These are phyloP conservation scores for Blomia tropicalis DNA, from an alignment of 2,888 invertebrate species.

Conservation along the genomic window DNA sequence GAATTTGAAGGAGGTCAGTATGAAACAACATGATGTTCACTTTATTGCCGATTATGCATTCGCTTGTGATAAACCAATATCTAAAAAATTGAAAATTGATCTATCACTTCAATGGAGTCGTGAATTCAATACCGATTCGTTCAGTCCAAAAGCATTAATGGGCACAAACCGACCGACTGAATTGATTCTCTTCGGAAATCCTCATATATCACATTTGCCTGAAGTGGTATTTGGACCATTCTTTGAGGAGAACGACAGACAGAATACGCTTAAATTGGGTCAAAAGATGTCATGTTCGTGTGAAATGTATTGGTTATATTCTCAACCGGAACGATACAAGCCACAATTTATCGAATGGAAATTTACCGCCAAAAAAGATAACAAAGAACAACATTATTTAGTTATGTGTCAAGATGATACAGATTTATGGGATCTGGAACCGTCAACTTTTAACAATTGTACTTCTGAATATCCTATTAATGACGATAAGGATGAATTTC, in stretches of 20 bases:
- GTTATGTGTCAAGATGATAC: neutral
- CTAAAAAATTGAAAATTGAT: neutral
- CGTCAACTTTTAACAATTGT: neutral
- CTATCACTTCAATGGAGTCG: neutral
- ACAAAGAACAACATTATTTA: neutral
- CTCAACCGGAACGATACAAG: neutral
- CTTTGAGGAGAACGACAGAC: neutral
- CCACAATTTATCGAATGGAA: neutral
- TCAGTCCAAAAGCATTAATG: neutral
- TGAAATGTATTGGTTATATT: neutral
- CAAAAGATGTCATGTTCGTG: neutral
- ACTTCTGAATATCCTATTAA: neutral
- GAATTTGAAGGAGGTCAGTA: neutral
- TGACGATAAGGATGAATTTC: neutral
- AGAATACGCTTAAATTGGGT: neutral
- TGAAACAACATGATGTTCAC: constrained; percentile 4
- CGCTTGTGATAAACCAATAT: neutral
- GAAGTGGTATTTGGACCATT: neutral
- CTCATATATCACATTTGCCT: neutral
- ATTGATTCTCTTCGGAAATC: neutral
- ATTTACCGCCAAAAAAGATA: neutral
- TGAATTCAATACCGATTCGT: neutral
- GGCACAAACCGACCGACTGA: neutral
- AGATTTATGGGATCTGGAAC: neutral
- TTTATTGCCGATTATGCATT: constrained; percentile 3